These are phyloP conservation scores for Eidolon helvum DNA, from an alignment of 2,113 vertebrate genomes.

Conservation along the genomic window DNA sequence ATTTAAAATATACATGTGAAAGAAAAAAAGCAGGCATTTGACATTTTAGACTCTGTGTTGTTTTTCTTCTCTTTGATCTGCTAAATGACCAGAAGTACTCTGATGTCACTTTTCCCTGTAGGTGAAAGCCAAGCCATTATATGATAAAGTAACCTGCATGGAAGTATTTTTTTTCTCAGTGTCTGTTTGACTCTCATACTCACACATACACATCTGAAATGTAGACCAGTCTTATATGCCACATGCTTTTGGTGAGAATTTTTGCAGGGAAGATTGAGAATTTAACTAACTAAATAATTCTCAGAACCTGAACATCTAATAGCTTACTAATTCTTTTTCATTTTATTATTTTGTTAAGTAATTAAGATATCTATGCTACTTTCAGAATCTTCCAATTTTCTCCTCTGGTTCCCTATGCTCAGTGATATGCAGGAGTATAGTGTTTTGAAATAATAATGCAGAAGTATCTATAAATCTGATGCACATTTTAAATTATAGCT, in stretches of 20 bases:
- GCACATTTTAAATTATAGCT: neutral
- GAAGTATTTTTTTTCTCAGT: neutral
- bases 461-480: neutral
- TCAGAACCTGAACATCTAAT: neutral
- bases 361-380: neutral
- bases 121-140: slow-evolving; percentile 47
- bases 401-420: neutral
- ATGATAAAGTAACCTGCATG: slow-evolving; percentile 9
- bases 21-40: slow-evolving; percentile 48
- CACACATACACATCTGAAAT: neutral
- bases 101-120: slow-evolving; percentile 13
- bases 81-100: slow-evolving; percentile 37
- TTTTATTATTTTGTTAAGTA: neutral
- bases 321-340: slow-evolving; percentile 27
- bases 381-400: neutral
- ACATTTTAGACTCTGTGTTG: slow-evolving; percentile 49
- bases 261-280: neutral
- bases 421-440: neutral
- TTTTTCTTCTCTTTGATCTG: slow-evolving; percentile 68
- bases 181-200: neutral
- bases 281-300: neutral
- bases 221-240: neutral
- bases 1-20: slow-evolving; percentile 67
- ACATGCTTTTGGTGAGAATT: neutral
- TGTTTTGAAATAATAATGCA: neutral